Evolutionary conservation across 2,888 invertebrate species (phyloP), one percentile per base, ranked within the genome.

Genomic region (Xylota sylvarum): DNA sequence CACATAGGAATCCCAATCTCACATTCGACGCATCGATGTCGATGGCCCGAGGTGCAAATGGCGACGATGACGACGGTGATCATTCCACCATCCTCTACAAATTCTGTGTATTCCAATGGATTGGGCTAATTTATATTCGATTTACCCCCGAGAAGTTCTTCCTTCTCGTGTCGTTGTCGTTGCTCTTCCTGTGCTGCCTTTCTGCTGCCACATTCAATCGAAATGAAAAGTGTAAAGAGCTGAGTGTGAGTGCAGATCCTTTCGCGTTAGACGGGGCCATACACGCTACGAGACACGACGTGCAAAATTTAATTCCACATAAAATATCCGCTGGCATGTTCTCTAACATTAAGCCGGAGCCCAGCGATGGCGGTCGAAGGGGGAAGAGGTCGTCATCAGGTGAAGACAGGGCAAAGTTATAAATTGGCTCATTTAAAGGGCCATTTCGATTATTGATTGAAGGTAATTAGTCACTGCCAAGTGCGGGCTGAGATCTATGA

Each of bases 381-480:
- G 30, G 32, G 52, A 5, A 62, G 46, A 73, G 74, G 67, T 73
- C 46, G 50, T 73, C 65, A 58, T 19, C 37, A 74, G 70, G 79
- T 83, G 87, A 83, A 83, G 87, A 87, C 87, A 83, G 65, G 82
- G 64, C 79, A 72, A 46, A 23, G 69, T 87, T 65, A 87, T 79
- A 79, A 79, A 87, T 83, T 74, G 79, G 58, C 83, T 83, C 74
- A 83, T 87, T 83, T 87, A 83, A 79, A 79, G 81, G 83, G 87
- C 83, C 70, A 87, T 87, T 87, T 74, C 87, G 70, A 74, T 87
- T 87, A 87, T 87, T 87, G 83, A 87, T 87, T 78, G 79, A 74
- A 70, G 62, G 64, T 67, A 87, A 87, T 87, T 86, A 82, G 86
- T 82, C 82, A 86, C 72, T 78, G 86, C 77, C 86, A 86, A 62